Conservation (phyloP, 2,888 invertebrate genomes). For the Microctonus hyperodae region DNA sequence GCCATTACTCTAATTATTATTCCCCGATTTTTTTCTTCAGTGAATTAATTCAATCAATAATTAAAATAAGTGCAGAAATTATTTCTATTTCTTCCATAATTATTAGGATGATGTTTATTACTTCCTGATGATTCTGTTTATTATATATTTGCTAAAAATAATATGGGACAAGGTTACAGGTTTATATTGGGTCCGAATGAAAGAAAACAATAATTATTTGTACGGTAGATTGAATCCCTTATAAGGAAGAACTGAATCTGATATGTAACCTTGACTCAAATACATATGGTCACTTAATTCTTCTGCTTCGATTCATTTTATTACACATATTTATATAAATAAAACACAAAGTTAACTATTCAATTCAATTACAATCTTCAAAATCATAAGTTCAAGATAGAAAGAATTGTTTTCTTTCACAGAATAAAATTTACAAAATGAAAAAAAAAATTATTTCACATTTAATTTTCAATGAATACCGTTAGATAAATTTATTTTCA, state of each 20-base stretch:
- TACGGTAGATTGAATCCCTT: slow-evolving; percentile 47
- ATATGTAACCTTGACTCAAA: slow-evolving; percentile 56
- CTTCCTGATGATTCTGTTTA: neutral
- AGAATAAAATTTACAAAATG: neutral
- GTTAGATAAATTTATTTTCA: too few relatives aligned
- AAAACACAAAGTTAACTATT: too few relatives aligned
- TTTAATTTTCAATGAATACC: too few relatives aligned
- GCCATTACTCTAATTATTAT: neutral
- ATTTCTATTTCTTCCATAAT: neutral
- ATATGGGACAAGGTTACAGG: slow-evolving; percentile 35
- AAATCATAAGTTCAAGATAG: neutral
- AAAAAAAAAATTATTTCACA: too few relatives aligned
- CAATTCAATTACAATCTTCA: too few relatives aligned
- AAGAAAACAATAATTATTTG: slow-evolving; percentile 31
- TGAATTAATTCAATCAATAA: neutral
- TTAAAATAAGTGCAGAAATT: too few relatives aligned
- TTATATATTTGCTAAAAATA: slow-evolving; percentile 19
- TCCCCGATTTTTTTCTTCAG: neutral
- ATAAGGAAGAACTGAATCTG: slow-evolving; percentile 59
- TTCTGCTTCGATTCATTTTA: slow-evolving; percentile 11
- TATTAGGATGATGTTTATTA: neutral
- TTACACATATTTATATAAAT: too few relatives aligned
- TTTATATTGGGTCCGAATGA: slow-evolving; percentile 22
- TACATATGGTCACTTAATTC: slow-evolving; percentile 25
- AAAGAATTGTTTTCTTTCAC: neutral